These are phyloP conservation scores for Microvelia longipes DNA, from an alignment of 1,140 invertebrate species.

Conservation along the genomic window DNA sequence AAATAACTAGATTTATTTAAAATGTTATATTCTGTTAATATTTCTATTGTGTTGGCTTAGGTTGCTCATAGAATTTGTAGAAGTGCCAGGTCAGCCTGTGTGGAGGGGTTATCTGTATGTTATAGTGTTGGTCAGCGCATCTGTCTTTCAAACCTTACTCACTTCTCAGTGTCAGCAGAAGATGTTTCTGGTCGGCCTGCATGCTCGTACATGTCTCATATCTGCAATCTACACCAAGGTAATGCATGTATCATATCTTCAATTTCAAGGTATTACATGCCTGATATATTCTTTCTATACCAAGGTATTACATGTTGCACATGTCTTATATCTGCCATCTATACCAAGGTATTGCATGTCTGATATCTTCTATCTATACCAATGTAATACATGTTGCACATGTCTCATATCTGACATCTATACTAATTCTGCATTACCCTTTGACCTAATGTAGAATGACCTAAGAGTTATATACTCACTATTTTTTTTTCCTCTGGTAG, in stretches of 20 bases:
- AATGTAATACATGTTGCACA: slow-evolving; percentile 38
- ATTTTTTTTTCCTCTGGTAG: no score
- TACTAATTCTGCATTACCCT: slow-evolving; percentile 40
- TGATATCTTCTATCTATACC: neutral
- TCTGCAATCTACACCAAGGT: slow-evolving; percentile 86
- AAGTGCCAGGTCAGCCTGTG: slow-evolving; percentile 37
- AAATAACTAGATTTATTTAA: no score
- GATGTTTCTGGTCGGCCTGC: slow-evolving; percentile 80
- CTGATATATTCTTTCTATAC: neutral
- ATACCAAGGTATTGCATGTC: slow-evolving; percentile 73
- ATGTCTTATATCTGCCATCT: slow-evolving; percentile 80
- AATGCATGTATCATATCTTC: no score
- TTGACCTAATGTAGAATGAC: neutral
- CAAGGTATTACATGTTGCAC: slow-evolving; percentile 38
- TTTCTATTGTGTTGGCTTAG: no score
- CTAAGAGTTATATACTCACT: no score
- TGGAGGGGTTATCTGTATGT: slow-evolving; percentile 84
- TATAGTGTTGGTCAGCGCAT: slow-evolving; percentile 53
- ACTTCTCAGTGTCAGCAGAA: slow-evolving; percentile 80
- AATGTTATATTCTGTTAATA: no score
- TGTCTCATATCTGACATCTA: slow-evolving; percentile 87
- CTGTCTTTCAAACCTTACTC: slow-evolving; percentile 72
- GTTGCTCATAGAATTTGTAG: slow-evolving; percentile 49
- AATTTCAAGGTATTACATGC: neutral
- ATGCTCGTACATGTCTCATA: slow-evolving; percentile 77